Conservation (phyloP, 64 coral and sea anemone species). For the Montipora sp. region DNA sequence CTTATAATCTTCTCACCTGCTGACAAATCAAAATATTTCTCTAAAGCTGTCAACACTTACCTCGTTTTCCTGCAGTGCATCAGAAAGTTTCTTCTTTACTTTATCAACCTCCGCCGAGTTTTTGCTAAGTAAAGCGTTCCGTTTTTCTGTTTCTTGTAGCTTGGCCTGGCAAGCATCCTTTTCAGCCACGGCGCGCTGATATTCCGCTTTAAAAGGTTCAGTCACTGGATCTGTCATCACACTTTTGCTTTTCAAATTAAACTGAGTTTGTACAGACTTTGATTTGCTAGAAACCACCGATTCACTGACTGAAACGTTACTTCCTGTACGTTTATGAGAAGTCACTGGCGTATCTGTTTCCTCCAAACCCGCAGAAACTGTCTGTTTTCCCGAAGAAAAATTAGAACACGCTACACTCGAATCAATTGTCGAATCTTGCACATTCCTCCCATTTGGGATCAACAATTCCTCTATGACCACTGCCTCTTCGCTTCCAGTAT, state of each 20-base stretch:
- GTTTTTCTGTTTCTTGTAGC: conserved; percentile 69
- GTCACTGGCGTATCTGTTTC: not conserved
- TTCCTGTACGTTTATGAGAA: not conserved
- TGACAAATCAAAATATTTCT: too few relatives aligned
- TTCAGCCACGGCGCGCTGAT: conserved; percentile 56
- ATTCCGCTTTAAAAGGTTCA: conserved; percentile 72
- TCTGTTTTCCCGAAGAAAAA: not conserved
- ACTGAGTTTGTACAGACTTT: conserved; percentile 82
- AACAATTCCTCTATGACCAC: not conserved
- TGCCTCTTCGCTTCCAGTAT: not conserved
- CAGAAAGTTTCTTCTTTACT: conserved; percentile 74
- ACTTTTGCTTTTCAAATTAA: conserved; percentile 72
- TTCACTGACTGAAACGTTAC: not conserved
- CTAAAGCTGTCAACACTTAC: not conserved
- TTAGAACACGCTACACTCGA: not conserved
- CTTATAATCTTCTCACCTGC: too few relatives aligned
- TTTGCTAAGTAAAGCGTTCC: conserved; percentile 57
- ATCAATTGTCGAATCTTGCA: not conserved
- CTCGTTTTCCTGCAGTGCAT: conserved; percentile 69
- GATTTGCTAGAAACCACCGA: conserved; percentile 61
- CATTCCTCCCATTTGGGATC: not conserved
- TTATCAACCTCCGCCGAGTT: conserved; percentile 74
- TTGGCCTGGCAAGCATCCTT: conserved; percentile 61
- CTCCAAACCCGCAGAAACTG: not conserved
- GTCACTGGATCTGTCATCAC: conserved; percentile 67